Evolutionary conservation across 1,140 invertebrate species (phyloP).

Genomic region (Copidosoma floridanum): DNA sequence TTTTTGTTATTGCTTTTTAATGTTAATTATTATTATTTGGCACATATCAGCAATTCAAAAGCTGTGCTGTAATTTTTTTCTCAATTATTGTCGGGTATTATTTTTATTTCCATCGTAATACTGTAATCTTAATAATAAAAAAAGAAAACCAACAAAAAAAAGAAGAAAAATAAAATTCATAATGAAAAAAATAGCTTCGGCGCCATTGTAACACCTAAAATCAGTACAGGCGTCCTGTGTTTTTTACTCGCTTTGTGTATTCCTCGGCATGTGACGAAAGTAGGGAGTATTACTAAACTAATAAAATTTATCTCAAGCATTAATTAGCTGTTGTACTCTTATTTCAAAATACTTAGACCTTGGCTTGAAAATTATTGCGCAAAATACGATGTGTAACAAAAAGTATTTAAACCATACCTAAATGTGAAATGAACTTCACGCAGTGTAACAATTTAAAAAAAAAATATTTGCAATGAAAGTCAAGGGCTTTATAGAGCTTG

Average conservation of each 20-base stretch:
- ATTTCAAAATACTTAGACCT: too few relatives aligned
- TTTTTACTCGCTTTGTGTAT: slow-evolving; percentile 50
- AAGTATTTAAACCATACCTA: too few relatives aligned
- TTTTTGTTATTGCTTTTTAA: too few relatives aligned
- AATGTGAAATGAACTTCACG: too few relatives aligned
- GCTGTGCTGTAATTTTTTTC: background rate
- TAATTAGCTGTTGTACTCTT: background rate
- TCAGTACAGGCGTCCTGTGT: slow-evolving; percentile 32
- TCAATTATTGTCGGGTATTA: background rate
- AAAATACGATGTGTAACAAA: too few relatives aligned
- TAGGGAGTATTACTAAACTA: slow-evolving; percentile 35
- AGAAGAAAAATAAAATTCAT: too few relatives aligned
- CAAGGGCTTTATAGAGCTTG: too few relatives aligned
- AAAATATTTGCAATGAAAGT: too few relatives aligned
- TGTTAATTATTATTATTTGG: slow-evolving; percentile 23
- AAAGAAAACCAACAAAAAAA: too few relatives aligned
- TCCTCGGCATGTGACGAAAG: slow-evolving; percentile 34
- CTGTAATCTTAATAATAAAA: slow-evolving; percentile 9
- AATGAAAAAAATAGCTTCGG: slow-evolving; percentile 5
- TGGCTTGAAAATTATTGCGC: too few relatives aligned
- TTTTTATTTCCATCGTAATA: slow-evolving; percentile 11
- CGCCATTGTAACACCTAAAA: slow-evolving; percentile 7
- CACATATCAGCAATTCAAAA: slow-evolving; percentile 11
- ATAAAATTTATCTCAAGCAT: slow-evolving; percentile 40
- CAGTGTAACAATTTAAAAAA: too few relatives aligned